phyloP scores from a whole-genome alignment of 1,140 invertebrate genomes.

The Atta cephalotes region DNA sequence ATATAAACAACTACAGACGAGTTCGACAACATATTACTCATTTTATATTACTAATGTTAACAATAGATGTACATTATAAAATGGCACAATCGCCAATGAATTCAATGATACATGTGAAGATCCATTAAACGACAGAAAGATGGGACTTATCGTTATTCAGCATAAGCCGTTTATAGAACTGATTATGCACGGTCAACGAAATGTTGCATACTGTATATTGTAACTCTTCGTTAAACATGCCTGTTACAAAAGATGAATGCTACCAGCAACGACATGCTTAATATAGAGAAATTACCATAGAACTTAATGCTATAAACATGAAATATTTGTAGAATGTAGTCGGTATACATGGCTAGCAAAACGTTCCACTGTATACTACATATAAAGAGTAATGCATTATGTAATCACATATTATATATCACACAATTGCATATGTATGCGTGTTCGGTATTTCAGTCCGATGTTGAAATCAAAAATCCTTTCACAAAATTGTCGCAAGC shows the following conservation, averaged over 20 bases:
- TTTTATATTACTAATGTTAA: background rate
- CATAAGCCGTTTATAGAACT: constrained; percentile 1
- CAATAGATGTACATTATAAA: constrained; percentile 10
- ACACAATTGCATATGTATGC: background rate
- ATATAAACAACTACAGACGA: background rate
- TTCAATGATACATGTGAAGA: background rate
- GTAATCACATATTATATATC: background rate
- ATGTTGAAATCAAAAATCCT: constrained; percentile 50
- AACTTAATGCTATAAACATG: constrained; percentile 28
- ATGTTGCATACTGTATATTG: background rate
- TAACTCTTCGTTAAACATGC: background rate
- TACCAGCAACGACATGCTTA: constrained; percentile 13
- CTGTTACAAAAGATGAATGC: constrained; percentile 25
- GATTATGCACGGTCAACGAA: background rate
- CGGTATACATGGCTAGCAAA: background rate
- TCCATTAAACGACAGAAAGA: background rate
- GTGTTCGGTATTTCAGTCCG: background rate
- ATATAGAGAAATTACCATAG: background rate
- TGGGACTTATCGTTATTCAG: constrained; percentile 14
- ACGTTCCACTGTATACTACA: background rate
- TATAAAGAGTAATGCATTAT: background rate
- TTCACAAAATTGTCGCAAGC: constrained; percentile 10
- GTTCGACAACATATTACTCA: constrained; percentile 7
- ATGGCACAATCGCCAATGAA: background rate
- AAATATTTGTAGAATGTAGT: constrained; percentile 24